Percentiles rank a stretch among this genome's conserved stretches.
Conservation (phyloP, 2,888 invertebrate genomes). For the Oxystoma pomonae region DNA sequence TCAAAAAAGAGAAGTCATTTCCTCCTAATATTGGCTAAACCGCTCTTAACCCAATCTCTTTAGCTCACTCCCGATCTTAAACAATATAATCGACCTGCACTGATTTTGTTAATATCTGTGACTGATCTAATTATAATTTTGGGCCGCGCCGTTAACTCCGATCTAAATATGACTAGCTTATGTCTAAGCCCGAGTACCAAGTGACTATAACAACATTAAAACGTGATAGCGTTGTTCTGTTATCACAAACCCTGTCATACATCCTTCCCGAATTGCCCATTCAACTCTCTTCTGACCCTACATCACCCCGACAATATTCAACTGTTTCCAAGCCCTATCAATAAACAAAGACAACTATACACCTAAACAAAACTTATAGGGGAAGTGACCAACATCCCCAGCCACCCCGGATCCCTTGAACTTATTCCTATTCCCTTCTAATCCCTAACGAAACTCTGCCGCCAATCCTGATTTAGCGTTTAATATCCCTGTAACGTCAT, state of each 20-base stretch:
- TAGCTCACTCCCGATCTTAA: constrained; percentile 34
- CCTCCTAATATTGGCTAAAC: neutral
- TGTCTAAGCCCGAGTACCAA: constrained; percentile 50
- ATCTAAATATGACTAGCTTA: constrained; percentile 50
- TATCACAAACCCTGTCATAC: constrained; percentile 37
- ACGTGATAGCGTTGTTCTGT: constrained; percentile 51
- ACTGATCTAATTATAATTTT: constrained; percentile 50
- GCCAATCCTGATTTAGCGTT: constrained; percentile 41
- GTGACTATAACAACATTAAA: constrained; percentile 52
- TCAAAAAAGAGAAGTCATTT: neutral
- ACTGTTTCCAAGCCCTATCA: neutral
- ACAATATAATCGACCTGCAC: constrained; percentile 43
- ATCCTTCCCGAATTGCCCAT: constrained; percentile 38
- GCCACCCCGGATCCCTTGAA: constrained; percentile 15
- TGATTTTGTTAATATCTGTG: constrained; percentile 51
- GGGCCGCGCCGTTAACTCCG: constrained; percentile 46
- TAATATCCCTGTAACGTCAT: constrained; percentile 35
- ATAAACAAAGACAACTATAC: neutral
- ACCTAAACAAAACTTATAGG: neutral
- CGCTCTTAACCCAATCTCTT: neutral
- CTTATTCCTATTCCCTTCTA: constrained; percentile 9
- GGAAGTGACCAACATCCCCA: constrained; percentile 1
- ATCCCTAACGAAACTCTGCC: constrained; percentile 2
- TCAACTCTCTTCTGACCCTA: constrained; percentile 40
- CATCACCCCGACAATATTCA: neutral